These are phyloP conservation scores for Nemopilema nomurai DNA, from an alignment of 30 jellyfish, hydroid and myxozoan species.

Conservation along the genomic window DNA sequence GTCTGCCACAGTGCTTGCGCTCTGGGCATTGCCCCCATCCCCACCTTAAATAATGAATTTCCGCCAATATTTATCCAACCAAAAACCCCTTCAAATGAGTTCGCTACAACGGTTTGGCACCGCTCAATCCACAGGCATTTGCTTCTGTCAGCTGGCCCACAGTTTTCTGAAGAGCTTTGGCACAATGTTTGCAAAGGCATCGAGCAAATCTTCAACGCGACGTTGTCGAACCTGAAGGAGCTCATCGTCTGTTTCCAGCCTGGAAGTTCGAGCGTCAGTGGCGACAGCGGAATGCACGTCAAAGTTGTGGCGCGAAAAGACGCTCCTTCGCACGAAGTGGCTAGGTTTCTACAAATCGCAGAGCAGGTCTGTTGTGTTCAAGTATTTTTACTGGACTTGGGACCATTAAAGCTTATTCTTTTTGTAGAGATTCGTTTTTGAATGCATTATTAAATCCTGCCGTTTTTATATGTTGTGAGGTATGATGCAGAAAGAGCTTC, in stretches of 20 bases:
- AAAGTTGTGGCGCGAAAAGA: slow-evolving; percentile 95
- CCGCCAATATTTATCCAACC: neutral
- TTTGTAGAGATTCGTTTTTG: neutral
- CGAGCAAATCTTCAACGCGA: slow-evolving; percentile 73
- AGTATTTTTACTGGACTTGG: neutral
- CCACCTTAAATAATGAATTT: too few relatives aligned
- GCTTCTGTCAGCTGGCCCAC: slow-evolving; percentile 96
- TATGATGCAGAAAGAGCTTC: too few relatives aligned
- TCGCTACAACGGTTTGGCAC: too few relatives aligned
- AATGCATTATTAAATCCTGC: neutral
- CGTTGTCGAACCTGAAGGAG: slow-evolving; percentile 75
- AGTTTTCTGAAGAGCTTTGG: slow-evolving; percentile 94
- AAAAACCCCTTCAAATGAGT: too few relatives aligned
- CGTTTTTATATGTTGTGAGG: too few relatives aligned
- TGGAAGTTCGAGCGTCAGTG: slow-evolving; percentile 87
- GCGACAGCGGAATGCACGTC: slow-evolving; percentile 93
- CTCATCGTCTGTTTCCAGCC: slow-evolving; percentile 71
- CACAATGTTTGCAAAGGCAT: slow-evolving; percentile 94
- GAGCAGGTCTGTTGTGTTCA: slow-evolving; percentile 73
- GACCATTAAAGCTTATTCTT: neutral
- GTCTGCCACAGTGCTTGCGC: too few relatives aligned
- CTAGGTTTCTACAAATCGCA: slow-evolving; percentile 84
- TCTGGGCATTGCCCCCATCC: too few relatives aligned
- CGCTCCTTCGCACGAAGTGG: slow-evolving; percentile 66
- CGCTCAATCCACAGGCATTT: slow-evolving; percentile 87